phyloP scores from a whole-genome alignment of 2,113 vertebrate genomes.

The Passer domesticus region DNA sequence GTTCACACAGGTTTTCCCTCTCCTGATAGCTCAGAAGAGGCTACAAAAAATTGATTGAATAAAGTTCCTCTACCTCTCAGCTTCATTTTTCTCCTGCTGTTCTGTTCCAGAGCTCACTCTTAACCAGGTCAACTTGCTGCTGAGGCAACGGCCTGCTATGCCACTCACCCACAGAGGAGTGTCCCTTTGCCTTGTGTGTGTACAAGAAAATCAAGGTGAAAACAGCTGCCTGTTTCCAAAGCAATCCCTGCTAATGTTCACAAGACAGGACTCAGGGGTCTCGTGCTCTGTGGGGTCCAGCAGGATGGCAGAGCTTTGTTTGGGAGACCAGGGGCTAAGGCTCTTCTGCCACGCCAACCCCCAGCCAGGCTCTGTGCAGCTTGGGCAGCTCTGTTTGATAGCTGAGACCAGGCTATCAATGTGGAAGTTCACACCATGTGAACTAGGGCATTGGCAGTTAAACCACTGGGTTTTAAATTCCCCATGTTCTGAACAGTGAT shows the following conservation, averaged over 20 bases:
- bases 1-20: background rate
- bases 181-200: background rate
- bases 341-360: accelerated
- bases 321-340: background rate
- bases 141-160: background rate
- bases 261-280: background rate
- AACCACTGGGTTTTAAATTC: slow-evolving; percentile 27
- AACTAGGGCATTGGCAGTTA: background rate
- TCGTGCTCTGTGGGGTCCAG: accelerated
- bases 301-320: background rate
- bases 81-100: background rate
- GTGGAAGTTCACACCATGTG: background rate
- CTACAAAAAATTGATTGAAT: background rate
- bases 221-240: background rate
- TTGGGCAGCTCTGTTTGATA: accelerated
- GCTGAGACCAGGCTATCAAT: background rate
- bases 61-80: background rate
- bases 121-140: slow-evolving; percentile 20
- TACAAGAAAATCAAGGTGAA: background rate
- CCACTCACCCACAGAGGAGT: background rate
- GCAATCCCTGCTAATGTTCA: background rate
- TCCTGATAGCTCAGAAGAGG: background rate
- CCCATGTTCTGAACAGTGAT: background rate
- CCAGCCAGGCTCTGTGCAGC: background rate
- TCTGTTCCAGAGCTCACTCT: background rate